phyloP scores from a whole-genome alignment of 2,797 vertebrate genomes.

The Takifugu ocellatus region DNA sequence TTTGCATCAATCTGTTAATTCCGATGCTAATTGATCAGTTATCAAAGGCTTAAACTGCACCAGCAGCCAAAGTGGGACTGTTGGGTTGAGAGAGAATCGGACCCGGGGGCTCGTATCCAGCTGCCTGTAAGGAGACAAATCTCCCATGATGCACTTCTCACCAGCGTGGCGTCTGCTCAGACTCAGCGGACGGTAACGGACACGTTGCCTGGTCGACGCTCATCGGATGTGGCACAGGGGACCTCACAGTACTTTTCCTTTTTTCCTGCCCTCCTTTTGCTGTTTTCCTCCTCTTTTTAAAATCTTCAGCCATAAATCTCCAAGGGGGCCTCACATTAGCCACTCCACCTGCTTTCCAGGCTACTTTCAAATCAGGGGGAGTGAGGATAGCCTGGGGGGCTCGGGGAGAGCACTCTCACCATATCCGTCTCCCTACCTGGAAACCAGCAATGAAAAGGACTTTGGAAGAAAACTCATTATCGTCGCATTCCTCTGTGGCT shows the following conservation, averaged over 20 bases:
- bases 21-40: too few relatives aligned
- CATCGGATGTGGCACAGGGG: constrained; percentile 47
- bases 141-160: constrained; percentile 36
- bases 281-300: constrained; percentile 33
- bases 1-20: too few relatives aligned
- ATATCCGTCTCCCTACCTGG: constrained; percentile 62
- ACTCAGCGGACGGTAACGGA: constrained; percentile 37
- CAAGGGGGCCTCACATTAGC: constrained; percentile 57
- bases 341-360: constrained; percentile 46
- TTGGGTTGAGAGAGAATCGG: too few relatives aligned
- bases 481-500: constrained; percentile 59
- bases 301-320: constrained; percentile 40
- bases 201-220: constrained; percentile 58
- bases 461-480: constrained; percentile 71
- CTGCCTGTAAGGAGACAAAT: constrained; percentile 52
- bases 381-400: constrained; percentile 55
- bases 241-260: constrained; percentile 55
- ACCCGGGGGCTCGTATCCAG: not conserved
- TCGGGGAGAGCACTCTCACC: constrained; percentile 47
- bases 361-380: constrained; percentile 63
- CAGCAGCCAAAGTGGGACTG: too few relatives aligned
- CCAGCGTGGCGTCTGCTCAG: constrained; percentile 45
- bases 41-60: too few relatives aligned
- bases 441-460: constrained; percentile 60
- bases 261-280: constrained; percentile 28